Evolutionary conservation across 2,888 invertebrate species (phyloP).

Genomic region (Drosophila lutescens): DNA sequence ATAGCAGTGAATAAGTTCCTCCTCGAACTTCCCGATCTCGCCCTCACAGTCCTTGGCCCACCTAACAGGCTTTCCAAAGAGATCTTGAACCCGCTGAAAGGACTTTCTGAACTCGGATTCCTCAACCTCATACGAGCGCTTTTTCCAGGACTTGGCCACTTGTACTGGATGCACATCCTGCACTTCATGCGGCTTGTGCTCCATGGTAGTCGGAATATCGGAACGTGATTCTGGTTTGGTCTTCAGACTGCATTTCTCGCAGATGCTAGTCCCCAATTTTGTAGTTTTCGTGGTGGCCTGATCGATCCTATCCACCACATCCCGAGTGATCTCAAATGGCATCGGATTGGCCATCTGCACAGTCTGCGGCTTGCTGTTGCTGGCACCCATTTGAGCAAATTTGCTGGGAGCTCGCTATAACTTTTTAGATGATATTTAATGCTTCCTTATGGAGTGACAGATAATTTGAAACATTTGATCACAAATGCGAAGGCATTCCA

Average conservation of each 20-base stretch:
- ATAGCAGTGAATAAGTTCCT: conserved; percentile 55
- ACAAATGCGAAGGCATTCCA: background rate
- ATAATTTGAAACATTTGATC: conserved; percentile 21
- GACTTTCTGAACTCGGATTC: conserved; percentile 57
- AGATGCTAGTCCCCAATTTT: background rate
- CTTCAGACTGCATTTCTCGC: conserved; percentile 20
- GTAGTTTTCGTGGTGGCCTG: conserved; percentile 18
- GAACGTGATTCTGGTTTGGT: background rate
- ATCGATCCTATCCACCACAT: conserved; percentile 59
- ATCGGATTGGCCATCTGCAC: conserved; percentile 57
- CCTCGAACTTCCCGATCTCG: conserved; percentile 57
- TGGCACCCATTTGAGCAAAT: conserved; percentile 58
- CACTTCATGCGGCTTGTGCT: background rate
- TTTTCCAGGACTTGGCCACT: conserved; percentile 35
- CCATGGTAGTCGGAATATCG: background rate
- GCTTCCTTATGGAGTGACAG: conserved; percentile 7
- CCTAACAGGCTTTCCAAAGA: conserved; percentile 51
- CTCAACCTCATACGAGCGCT: conserved; percentile 56
- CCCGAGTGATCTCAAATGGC: conserved; percentile 57
- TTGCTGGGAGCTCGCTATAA: background rate
- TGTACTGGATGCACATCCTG: conserved; percentile 1
- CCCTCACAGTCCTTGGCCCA: conserved; percentile 51
- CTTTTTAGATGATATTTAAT: conserved; percentile 2
- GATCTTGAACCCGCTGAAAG: conserved; percentile 53
- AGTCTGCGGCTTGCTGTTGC: conserved; percentile 63